phyloP scores from a whole-genome alignment of 2,888 invertebrate genomes.

The Acronicta psi region DNA sequence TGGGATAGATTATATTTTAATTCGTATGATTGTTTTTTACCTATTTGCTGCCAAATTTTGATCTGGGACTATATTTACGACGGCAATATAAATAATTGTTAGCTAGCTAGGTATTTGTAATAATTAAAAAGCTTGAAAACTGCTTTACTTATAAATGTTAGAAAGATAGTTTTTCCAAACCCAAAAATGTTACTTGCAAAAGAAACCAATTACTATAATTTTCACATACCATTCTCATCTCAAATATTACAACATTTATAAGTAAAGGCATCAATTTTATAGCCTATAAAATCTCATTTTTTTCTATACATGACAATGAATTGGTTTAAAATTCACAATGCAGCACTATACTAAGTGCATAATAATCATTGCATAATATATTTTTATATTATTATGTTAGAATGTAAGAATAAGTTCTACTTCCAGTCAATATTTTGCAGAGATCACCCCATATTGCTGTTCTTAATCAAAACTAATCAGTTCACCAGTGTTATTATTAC shows the following conservation, averaged over 20 bases:
- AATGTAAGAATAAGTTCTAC: conserved; percentile 50
- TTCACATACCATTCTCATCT: conserved; percentile 25
- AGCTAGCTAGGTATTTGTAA: conserved; percentile 44
- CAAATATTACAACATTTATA: conserved; percentile 53
- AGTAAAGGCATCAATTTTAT: conserved; percentile 49
- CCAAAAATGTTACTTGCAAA: conserved; percentile 14
- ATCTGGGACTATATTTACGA: conserved; percentile 37
- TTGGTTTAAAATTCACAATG: conserved; percentile 58
- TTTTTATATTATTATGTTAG: conserved; percentile 58
- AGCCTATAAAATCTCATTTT: conserved; percentile 52
- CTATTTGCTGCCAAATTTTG: conserved; percentile 48
- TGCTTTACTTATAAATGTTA: conserved; percentile 54
- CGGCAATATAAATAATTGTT: conserved; percentile 41
- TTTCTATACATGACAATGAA: conserved; percentile 61
- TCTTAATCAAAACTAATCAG: conserved; percentile 94
- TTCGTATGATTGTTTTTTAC: conserved; percentile 39
- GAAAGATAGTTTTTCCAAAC: conserved; percentile 18
- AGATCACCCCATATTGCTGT: conserved; percentile 56
- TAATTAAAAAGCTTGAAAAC: conserved; percentile 37
- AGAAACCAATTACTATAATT: conserved; percentile 36
- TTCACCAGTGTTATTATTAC: conserved; percentile 91
- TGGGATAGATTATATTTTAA: conserved; percentile 47
- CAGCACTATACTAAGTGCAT: conserved; percentile 58
- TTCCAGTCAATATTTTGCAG: conserved; percentile 70
- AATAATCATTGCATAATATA: conserved; percentile 57